Conservation (phyloP, 2,797 vertebrate genomes). For the Notolepis coatsorum region DNA sequence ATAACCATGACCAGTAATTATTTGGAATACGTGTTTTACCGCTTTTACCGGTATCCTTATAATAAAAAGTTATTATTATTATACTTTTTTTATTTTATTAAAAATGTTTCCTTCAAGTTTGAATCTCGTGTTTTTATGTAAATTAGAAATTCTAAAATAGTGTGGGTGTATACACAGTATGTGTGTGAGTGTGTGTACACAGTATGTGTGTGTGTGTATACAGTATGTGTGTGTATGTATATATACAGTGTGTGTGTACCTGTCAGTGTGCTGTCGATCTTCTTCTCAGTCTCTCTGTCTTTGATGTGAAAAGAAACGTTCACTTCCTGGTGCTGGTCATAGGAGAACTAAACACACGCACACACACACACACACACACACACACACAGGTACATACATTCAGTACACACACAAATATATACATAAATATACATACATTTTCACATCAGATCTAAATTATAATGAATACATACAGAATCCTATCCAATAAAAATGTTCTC, state of each 20-base stretch:
- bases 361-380: constrained; percentile 31
- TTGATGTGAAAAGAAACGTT: constrained; percentile 89
- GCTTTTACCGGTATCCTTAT: no score
- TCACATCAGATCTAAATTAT: constrained; percentile 12
- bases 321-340: constrained; percentile 86
- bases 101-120: no score
- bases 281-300: constrained; percentile 73
- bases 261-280: constrained; percentile 93
- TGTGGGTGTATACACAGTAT: background rate
- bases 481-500: no score
- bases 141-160: no score
- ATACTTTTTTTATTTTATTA: no score
- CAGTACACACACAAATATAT: constrained; percentile 23
- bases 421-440: no score
- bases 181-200: background rate
- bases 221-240: constrained; percentile 5
- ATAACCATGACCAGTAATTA: no score
- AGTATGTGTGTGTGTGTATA: constrained; percentile 2
- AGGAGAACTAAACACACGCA: constrained; percentile 81
- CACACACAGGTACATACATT: constrained; percentile 11
- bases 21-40: no score
- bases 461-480: no score
- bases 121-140: no score
- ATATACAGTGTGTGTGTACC: constrained; percentile 69
- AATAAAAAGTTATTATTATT: no score